Conservation (phyloP, 2,113 vertebrate species). For the Origma solitaria region DNA sequence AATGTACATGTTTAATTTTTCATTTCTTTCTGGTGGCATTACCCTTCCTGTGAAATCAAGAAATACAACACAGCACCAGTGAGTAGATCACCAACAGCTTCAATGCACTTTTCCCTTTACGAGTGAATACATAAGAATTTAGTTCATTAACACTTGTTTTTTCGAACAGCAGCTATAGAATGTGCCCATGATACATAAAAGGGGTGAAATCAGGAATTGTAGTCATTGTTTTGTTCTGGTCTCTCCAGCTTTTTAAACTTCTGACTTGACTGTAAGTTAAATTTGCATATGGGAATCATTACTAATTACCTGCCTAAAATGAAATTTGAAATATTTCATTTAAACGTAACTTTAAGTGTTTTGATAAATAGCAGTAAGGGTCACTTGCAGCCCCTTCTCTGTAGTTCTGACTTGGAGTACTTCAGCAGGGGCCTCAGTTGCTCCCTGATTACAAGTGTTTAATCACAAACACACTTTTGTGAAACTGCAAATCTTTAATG, state of each 20-base stretch:
- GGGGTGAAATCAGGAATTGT: background rate
- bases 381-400: background rate
- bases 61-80: background rate
- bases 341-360: background rate
- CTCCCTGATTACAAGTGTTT: background rate
- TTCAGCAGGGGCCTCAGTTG: background rate
- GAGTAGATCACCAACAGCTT: background rate
- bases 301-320: background rate
- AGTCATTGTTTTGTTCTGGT: background rate
- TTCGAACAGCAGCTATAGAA: background rate
- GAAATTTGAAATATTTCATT: background rate
- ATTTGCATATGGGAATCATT: background rate
- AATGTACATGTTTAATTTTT: background rate
- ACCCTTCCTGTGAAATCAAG: background rate
- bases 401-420: background rate
- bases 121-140: background rate
- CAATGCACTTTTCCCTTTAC: background rate
- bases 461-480: background rate
- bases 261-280: background rate
- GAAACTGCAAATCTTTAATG: background rate
- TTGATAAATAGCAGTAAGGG: background rate
- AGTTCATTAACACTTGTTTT: background rate
- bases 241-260: background rate
- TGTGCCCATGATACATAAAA: background rate
- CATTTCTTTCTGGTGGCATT: background rate